These are phyloP conservation scores for Acleris literana DNA, from an alignment of 2,888 invertebrate genomes.

Conservation along the genomic window DNA sequence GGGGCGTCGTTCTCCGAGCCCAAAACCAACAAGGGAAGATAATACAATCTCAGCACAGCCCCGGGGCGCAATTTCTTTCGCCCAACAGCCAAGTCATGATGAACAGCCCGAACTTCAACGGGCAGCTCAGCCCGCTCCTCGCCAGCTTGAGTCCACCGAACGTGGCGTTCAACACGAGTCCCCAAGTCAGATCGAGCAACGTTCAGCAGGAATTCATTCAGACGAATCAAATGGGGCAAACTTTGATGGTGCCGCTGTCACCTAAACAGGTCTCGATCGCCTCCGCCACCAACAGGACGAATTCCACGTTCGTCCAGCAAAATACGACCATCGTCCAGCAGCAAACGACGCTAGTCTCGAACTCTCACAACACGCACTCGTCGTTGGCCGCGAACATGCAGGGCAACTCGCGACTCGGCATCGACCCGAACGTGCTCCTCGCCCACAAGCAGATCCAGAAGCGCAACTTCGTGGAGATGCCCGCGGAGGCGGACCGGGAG, in stretches of 20 bases:
- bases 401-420: conserved; percentile 74
- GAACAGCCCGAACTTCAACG: conserved; percentile 88
- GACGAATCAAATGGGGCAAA: conserved; percentile 87
- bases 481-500: conserved; percentile 42
- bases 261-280: conserved; percentile 83
- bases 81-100: conserved; percentile 90
- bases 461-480: conserved; percentile 52
- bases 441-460: conserved; percentile 61
- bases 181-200: conserved; percentile 78
- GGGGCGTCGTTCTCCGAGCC: conserved; percentile 91
- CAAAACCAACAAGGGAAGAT: conserved; percentile 89
- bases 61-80: conserved; percentile 88
- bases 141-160: conserved; percentile 89
- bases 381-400: conserved; percentile 56
- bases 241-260: conserved; percentile 88
- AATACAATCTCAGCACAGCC: conserved; percentile 86
- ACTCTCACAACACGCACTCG: conserved; percentile 80
- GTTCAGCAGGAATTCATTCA: conserved; percentile 88
- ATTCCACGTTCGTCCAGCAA: conserved; percentile 91
- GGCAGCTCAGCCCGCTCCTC: conserved; percentile 91
- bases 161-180: conserved; percentile 85
- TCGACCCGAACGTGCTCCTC: conserved; percentile 84
- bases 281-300: conserved; percentile 82
- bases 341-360: conserved; percentile 90
- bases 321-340: conserved; percentile 94